These are phyloP conservation scores for Phyllopteryx taeniolatus DNA, from an alignment of 2,113 vertebrate genomes.

Conservation along the genomic window DNA sequence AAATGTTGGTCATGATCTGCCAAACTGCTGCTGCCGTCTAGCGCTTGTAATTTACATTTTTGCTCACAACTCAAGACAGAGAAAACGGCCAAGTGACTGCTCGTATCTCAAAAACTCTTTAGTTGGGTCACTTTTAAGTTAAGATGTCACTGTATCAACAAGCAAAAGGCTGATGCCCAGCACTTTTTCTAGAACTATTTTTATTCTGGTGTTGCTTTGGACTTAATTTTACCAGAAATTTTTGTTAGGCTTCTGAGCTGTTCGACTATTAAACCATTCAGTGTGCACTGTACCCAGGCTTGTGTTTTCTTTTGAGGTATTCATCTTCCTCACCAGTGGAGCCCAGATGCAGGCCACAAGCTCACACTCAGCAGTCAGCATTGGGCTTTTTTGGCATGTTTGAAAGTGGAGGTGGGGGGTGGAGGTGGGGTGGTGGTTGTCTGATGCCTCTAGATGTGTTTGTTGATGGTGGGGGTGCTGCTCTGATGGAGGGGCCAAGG, in stretches of 20 bases:
- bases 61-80: too few relatives aligned
- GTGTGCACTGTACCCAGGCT: constrained; percentile 35
- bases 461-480: constrained; percentile 26
- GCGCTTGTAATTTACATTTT: too few relatives aligned
- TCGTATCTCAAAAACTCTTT: too few relatives aligned
- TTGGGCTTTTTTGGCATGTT: constrained; percentile 60
- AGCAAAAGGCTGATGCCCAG: background rate
- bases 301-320: constrained; percentile 67
- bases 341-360: constrained; percentile 96
- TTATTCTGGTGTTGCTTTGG: background rate
- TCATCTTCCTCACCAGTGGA: constrained; percentile 98
- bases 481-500: constrained; percentile 62
- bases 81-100: too few relatives aligned
- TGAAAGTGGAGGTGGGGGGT: constrained; percentile 13
- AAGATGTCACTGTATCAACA: background rate
- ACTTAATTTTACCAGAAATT: background rate
- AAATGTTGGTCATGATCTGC: too few relatives aligned
- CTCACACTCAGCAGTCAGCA: constrained; percentile 94
- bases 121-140: too few relatives aligned
- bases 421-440: constrained; percentile 15
- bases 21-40: too few relatives aligned
- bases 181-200: background rate
- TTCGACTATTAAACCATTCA: background rate
- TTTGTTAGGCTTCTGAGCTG: background rate
- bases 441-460: constrained; percentile 77